Evolutionary conservation across 2,888 invertebrate species (phyloP).

Genomic region (Thelaira solivaga): DNA sequence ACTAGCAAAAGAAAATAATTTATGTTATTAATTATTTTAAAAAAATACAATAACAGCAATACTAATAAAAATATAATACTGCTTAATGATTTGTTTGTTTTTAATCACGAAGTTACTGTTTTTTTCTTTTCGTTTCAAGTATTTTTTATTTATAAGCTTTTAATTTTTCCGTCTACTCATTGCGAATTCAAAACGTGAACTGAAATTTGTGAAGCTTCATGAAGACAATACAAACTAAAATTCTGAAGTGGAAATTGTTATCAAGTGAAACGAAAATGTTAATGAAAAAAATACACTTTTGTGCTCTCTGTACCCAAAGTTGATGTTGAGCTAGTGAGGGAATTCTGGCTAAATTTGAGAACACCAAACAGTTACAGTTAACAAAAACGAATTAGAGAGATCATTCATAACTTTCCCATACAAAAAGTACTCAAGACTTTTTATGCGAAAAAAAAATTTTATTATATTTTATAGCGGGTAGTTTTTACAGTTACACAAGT

Average conservation of each 20-base stretch:
- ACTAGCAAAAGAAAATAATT: constrained; percentile 41
- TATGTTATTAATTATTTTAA: constrained; percentile 25
- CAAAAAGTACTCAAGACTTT: too few relatives aligned
- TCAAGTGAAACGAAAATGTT: constrained; percentile 42
- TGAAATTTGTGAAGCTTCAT: constrained; percentile 30
- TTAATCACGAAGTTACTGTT: constrained; percentile 30
- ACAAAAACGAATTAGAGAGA: too few relatives aligned
- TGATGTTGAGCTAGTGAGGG: constrained; percentile 26
- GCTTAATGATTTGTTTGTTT: constrained; percentile 28
- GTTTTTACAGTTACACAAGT: too few relatives aligned
- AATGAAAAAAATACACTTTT: constrained; percentile 43
- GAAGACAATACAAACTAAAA: constrained; percentile 42
- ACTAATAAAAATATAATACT: too few relatives aligned
- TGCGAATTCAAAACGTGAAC: constrained; percentile 52
- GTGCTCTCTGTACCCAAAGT: constrained; percentile 17
- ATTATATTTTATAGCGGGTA: too few relatives aligned
- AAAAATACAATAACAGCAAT: constrained; percentile 27
- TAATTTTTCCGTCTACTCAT: constrained; percentile 31
- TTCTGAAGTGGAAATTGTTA: constrained; percentile 55
- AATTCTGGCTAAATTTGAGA: not conserved
- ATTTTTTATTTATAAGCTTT: not conserved
- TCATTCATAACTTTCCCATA: too few relatives aligned
- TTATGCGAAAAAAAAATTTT: too few relatives aligned
- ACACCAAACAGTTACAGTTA: too few relatives aligned
- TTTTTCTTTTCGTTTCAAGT: not conserved